Evolutionary conservation across 2,797 vertebrate genomes (phyloP).

Genomic region (Halcyon leucocephala): DNA sequence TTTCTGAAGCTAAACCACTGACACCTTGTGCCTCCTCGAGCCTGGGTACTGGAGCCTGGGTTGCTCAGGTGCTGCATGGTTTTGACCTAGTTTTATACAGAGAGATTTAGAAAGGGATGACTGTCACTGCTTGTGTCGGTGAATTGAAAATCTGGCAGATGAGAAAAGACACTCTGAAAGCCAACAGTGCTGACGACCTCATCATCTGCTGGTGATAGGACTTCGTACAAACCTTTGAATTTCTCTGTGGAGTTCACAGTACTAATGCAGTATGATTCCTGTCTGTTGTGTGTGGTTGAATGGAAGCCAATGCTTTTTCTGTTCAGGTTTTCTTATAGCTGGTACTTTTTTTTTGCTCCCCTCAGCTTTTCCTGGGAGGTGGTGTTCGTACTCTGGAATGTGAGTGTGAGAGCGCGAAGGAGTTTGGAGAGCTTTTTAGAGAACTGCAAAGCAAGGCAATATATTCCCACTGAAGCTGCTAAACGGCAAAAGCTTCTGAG

Average conservation of each 20-base stretch:
- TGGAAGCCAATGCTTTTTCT: not conserved
- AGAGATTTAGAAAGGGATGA: not conserved
- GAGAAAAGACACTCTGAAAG: not conserved
- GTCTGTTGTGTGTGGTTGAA: not conserved
- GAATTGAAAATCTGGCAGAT: not conserved
- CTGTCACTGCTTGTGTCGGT: fast-evolving
- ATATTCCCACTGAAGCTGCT: not conserved
- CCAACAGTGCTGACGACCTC: fast-evolving
- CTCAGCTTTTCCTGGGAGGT: not conserved
- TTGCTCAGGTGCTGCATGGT: not conserved
- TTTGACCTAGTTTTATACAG: not conserved
- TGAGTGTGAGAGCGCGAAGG: not conserved
- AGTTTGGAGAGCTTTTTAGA: not conserved
- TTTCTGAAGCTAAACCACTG: not conserved
- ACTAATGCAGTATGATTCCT: not conserved
- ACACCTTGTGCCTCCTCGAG: not conserved
- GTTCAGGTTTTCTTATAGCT: not conserved
- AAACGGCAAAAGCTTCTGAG: not conserved
- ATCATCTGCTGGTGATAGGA: not conserved
- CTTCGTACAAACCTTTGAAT: not conserved
- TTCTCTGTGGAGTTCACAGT: not conserved
- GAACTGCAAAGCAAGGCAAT: not conserved
- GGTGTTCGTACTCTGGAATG: not conserved
- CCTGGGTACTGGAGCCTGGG: not conserved
- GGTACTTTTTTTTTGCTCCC: not conserved